Evolutionary conservation across 2,888 invertebrate species (phyloP), one percentile per base, ranked within the genome.

Genomic region (Chalcis sispes): DNA sequence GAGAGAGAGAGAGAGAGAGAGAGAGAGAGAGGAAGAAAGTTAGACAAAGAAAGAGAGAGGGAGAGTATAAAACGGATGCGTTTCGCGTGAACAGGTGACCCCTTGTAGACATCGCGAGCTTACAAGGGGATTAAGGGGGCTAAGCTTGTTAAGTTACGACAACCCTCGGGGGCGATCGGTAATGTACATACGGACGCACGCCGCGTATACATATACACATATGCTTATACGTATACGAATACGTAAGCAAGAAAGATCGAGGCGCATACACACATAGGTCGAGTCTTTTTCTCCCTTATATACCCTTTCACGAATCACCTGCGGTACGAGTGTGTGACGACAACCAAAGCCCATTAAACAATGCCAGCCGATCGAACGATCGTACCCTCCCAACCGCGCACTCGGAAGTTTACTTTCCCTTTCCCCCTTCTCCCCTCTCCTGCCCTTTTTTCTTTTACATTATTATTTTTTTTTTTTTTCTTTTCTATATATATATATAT

Each of bases 51-150:
- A 36, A 4, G 62, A 61, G 29, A 18, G 48, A 48, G 59, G 25
- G 20, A 32, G 54, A 23, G 29, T 36, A 48, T 59, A 75, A 88
- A 88, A 86, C 85, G 87, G 85, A 87, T 87, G 87, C 86, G 85
- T 87, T 87, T 88, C 85, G 84, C 86, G 85, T 85, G 87, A 87
- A 86, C 87, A 85, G 87, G 86, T 88, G 88, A 88, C 88, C 88
- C 88, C 87, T 88, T 88, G 88, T 88, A 88, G 88, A 88, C 88
- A 88, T 88, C 86, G 85, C 84, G 82, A 85, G 88, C 87, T 88
- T 88, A 88, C 88, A 88, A 88, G 86, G 83, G 86, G 87, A 88
- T 88, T 87, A 87, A 85, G 85, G 84, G 83, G 81, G 84, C 84
- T 88, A 87, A 88, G 88, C 88, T 88, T 88, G 87, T 88, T 88